Conservation (phyloP, 2,888 invertebrate genomes). For the Urechis unicinctus region DNA sequence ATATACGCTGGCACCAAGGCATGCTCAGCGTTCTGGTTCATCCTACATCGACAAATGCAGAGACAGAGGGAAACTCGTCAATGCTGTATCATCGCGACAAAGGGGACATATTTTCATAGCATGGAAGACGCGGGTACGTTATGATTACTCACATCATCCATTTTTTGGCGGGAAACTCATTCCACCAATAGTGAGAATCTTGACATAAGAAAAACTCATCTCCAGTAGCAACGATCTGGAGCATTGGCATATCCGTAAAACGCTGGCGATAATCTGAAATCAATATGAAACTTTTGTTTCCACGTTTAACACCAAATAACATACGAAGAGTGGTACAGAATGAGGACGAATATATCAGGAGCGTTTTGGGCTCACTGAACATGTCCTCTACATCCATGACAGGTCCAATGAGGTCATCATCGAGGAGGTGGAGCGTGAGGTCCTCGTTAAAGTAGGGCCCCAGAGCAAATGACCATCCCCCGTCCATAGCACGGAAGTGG, state of each 20-base stretch:
- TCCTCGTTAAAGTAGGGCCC: slow-evolving; percentile 11
- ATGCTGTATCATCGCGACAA: too few species aligned
- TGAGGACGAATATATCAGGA: too few species aligned
- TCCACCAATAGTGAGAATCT: slow-evolving; percentile 10
- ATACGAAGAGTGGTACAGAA: too few species aligned
- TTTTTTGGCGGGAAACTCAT: slow-evolving; percentile 5
- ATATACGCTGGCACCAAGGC: slow-evolving; percentile 3
- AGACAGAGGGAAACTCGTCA: too few species aligned
- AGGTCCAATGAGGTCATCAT: slow-evolving; percentile 6
- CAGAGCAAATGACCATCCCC: slow-evolving; percentile 17
- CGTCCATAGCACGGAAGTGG: slow-evolving; percentile 12
- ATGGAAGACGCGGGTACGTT: too few species aligned
- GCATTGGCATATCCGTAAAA: slow-evolving; percentile 8
- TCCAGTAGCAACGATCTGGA: slow-evolving; percentile 9
- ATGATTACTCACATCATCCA: not conserved
- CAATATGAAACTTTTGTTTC: not conserved
- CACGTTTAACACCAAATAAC: too few species aligned
- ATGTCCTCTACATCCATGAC: slow-evolving; percentile 9
- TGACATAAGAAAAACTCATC: slow-evolving; percentile 10
- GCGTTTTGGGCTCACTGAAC: slow-evolving; percentile 8
- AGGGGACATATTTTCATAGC: too few species aligned
- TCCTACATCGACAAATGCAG: not conserved
- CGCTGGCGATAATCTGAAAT: slow-evolving; percentile 6
- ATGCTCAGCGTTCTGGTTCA: slow-evolving; percentile 8
- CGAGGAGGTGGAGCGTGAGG: slow-evolving; percentile 3